Base-by-base conservation (phyloP, 1,140 invertebrate genomes). In the Bombus huntii region DNA sequence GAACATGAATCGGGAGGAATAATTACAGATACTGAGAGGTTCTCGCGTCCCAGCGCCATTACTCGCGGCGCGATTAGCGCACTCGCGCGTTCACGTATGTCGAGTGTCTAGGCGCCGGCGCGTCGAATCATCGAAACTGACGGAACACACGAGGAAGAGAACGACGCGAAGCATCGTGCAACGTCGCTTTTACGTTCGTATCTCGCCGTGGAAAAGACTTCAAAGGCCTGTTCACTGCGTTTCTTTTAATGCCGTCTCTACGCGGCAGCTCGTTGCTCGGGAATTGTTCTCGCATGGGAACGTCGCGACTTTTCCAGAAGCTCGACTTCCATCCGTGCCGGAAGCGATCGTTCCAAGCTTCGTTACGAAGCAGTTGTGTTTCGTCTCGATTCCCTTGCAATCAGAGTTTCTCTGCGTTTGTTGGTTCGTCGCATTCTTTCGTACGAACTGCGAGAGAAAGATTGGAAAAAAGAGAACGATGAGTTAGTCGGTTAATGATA, bases 1-100 rank as follows among this genome's bases (percentile, higher is more conserved):
- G 47, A 70, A 73, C 89, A 89, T n/a, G 89, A 85, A 87, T 89
- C 86, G 82, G 86, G 81, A 89, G 88, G 86, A 90, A 89, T 90
- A 90, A 90, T 90, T 90, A 89, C 82, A 59, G 78, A 62, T 79
- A 75, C 75, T 31, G 53, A 18, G 31, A 6, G 8, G 2, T 34
- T 22, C 39, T 31, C 34, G 53, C 13, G 22, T 15, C 22, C 12
- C 53, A n/a, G 25, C 59, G 59, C 79, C 59, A 75, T 77, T 87
- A 83, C 86, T 81, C 74, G 62, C 68, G 37, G 13, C 39, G 42
- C 47, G 66, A 84, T 87, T 74, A 70, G 75, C 71, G 88, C 89
- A 78, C 59, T 66, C 66, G 74, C 73, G 89, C 88, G 72, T 89
- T 89, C 87, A 83, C 71, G 79, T 62, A 68, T 28, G 62, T 77